A percentile compares a stretch with the other conserved stretches of the same genome.
Evolutionary conservation across 64 coral and sea anemone species (phyloP).

Genomic region (Trachythela sp.): DNA sequence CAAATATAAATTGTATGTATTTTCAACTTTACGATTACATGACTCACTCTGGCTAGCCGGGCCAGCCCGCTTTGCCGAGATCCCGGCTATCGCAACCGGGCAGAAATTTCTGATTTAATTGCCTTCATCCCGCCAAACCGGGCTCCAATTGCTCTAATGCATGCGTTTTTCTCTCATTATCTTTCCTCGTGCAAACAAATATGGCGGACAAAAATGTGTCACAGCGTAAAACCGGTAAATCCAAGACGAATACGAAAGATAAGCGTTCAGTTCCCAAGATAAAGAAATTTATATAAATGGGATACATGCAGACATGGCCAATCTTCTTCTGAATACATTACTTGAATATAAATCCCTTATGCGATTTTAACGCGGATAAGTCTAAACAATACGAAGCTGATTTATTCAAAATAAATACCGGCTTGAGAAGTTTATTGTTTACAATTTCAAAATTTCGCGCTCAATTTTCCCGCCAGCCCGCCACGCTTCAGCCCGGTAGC

Average conservation of each 20-base stretch:
- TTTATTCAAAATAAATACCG: too few species aligned
- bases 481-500: too few species aligned
- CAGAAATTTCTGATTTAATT: background rate
- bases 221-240: background rate
- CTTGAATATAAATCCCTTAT: background rate
- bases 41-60: background rate
- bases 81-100: background rate
- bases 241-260: too few species aligned
- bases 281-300: background rate
- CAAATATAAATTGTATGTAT: background rate
- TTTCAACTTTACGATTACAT: background rate
- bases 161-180: background rate
- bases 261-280: background rate
- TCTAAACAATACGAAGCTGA: background rate
- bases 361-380: background rate
- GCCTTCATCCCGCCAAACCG: too few species aligned
- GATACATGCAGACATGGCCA: background rate
- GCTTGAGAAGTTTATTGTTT: too few species aligned
- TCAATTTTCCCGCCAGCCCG: too few species aligned
- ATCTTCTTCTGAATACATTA: background rate
- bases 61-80: too few species aligned
- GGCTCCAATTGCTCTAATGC: background rate
- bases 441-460: too few species aligned
- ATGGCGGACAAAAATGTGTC: background rate
- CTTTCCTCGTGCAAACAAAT: background rate